Evolutionary conservation across 2,797 vertebrate genomes (phyloP).

Genomic region (Gymnocypris eckloni): DNA sequence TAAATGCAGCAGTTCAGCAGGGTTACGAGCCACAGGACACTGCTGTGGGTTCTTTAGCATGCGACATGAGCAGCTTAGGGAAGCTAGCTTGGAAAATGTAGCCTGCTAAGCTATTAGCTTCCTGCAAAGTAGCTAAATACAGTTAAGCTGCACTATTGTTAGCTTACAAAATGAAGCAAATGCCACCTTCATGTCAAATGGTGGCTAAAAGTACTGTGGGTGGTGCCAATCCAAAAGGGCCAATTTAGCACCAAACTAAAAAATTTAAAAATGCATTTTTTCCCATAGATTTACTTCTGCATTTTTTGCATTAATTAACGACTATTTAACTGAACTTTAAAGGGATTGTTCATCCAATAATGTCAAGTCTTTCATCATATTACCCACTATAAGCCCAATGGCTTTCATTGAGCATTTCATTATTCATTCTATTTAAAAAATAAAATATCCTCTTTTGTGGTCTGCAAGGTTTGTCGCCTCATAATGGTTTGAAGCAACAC

Average conservation of each 20-base stretch:
- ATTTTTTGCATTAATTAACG: not conserved
- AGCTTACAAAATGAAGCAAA: not conserved
- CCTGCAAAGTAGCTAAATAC: not conserved
- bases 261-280: too few relatives aligned
- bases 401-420: not conserved
- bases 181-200: too few relatives aligned
- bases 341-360: not conserved
- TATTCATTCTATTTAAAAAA: not conserved
- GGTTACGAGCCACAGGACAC: conserved; percentile 17
- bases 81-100: not conserved
- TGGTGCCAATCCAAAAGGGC: not conserved
- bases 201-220: not conserved
- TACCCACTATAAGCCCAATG: not conserved
- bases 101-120: not conserved
- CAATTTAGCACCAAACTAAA: not conserved
- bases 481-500: not conserved
- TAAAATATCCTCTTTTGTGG: not conserved
- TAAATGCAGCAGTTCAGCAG: conserved; percentile 7
- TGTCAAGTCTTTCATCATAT: not conserved
- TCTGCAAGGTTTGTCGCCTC: not conserved
- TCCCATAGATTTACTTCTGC: not conserved
- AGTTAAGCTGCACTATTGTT: not conserved
- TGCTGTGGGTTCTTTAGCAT: not conserved
- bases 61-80: not conserved
- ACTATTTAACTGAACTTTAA: not conserved